These are phyloP conservation scores for Rhincodon typus DNA, from an alignment of 2,797 vertebrate genomes.

Conservation along the genomic window DNA sequence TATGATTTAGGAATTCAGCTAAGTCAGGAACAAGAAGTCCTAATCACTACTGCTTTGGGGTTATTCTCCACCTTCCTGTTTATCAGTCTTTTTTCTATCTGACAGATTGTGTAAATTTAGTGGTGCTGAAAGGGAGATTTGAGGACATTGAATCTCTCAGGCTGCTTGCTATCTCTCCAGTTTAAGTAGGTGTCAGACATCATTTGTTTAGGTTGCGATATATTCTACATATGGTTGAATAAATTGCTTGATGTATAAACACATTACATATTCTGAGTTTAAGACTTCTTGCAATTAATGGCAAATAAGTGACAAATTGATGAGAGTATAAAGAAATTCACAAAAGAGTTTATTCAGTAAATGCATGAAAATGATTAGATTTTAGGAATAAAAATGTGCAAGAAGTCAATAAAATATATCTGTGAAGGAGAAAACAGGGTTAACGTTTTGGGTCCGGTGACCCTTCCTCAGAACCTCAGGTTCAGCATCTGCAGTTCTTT, in stretches of 20 bases:
- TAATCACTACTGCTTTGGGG: background rate
- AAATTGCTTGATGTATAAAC: background rate
- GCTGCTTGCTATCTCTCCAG: background rate
- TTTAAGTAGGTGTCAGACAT: background rate
- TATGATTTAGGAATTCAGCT: background rate
- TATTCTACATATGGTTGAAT: background rate
- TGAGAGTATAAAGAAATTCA: background rate
- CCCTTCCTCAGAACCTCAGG: too few species aligned
- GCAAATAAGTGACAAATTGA: too few species aligned
- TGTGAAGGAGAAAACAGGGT: too few species aligned
- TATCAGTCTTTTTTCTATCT: background rate
- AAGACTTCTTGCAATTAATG: background rate
- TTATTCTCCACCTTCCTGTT: background rate
- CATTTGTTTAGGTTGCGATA: background rate
- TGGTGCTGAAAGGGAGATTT: background rate
- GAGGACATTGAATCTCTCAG: background rate
- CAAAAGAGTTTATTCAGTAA: too few species aligned
- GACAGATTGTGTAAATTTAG: background rate
- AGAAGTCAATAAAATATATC: background rate
- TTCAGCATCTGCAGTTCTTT: too few species aligned
- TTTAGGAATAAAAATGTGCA: background rate
- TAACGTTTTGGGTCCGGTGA: too few species aligned
- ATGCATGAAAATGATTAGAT: background rate
- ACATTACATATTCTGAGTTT: background rate
- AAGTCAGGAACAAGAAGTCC: background rate